A percentile compares a stretch with the other conserved stretches of the same genome.
Evolutionary conservation across 2,113 vertebrate genomes (phyloP).

Genomic region (Syngnathoides biaculeatus): DNA sequence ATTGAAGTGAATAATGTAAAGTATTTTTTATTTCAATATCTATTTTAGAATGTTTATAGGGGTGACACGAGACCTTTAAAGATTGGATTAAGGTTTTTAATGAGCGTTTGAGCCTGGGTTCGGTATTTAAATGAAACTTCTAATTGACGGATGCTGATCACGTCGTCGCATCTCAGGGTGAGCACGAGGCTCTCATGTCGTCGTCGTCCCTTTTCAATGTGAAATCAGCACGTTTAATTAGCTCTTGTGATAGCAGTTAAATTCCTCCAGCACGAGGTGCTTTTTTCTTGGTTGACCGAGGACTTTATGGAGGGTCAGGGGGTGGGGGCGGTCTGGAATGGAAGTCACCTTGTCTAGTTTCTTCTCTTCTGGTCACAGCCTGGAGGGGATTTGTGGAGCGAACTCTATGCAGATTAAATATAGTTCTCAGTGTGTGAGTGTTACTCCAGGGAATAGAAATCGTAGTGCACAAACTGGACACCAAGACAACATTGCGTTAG

Average conservation of each 20-base stretch:
- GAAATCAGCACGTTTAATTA: conserved; percentile 58
- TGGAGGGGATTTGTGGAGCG: conserved; percentile 15
- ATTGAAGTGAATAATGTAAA: too few species aligned
- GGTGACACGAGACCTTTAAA: neutral
- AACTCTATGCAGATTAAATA: neutral
- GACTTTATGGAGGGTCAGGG: conserved; percentile 22
- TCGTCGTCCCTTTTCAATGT: conserved; percentile 55
- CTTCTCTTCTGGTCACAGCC: conserved; percentile 37
- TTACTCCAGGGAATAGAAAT: neutral
- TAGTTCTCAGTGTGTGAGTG: neutral
- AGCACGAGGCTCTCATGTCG: conserved; percentile 56
- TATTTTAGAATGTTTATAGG: too few species aligned
- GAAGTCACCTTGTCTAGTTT: conserved; percentile 38
- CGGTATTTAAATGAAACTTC: neutral
- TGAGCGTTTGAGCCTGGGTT: neutral
- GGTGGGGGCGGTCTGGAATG: conserved; percentile 16
- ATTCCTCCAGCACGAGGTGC: conserved; percentile 46
- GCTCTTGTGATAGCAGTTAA: conserved; percentile 21
- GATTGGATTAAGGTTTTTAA: neutral
- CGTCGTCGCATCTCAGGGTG: conserved; percentile 37
- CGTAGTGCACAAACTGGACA: neutral
- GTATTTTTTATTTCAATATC: too few species aligned
- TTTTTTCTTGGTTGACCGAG: conserved; percentile 39
- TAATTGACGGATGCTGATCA: neutral
- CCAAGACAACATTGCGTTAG: neutral